phyloP scores from a whole-genome alignment of 2,888 invertebrate species.

The Campoletis raptor region DNA sequence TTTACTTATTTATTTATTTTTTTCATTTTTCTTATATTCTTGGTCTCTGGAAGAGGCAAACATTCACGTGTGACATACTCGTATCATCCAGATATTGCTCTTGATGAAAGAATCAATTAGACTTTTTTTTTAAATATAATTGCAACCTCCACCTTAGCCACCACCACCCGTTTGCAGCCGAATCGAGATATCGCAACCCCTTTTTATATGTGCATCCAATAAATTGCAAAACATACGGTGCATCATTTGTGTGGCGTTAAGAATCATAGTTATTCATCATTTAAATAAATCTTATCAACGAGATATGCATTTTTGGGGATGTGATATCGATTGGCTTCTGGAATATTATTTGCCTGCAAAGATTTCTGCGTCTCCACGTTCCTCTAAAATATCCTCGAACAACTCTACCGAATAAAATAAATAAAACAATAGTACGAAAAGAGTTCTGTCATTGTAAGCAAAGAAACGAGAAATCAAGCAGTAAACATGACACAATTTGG shows the following conservation, averaged over 20 bases:
- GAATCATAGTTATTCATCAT: background rate
- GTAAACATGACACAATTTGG: constrained; percentile 21
- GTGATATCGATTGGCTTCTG: constrained; percentile 51
- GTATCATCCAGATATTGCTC: background rate
- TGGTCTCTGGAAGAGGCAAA: background rate
- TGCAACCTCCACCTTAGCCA: constrained; percentile 79
- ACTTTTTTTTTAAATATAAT: constrained; percentile 61
- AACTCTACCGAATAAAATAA: background rate
- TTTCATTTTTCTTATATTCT: background rate
- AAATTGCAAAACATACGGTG: background rate
- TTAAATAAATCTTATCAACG: too few relatives aligned
- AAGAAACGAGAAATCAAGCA: constrained; percentile 27
- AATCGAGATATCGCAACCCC: constrained; percentile 49
- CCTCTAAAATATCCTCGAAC: background rate
- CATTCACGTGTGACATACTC: constrained; percentile 23
- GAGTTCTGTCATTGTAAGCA: constrained; percentile 29
- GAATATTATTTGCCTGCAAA: constrained; percentile 41
- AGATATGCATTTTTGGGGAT: constrained; percentile 38
- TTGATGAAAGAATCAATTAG: constrained; percentile 8
- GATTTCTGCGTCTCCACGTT: constrained; percentile 36
- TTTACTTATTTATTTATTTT: constrained; percentile 8
- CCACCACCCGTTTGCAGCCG: constrained; percentile 71
- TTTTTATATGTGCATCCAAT: constrained; percentile 19
- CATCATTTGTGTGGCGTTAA: background rate
- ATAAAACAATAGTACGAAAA: background rate